phyloP scores from a whole-genome alignment of 1,140 invertebrate species.

The Temnothorax longispinosus region DNA sequence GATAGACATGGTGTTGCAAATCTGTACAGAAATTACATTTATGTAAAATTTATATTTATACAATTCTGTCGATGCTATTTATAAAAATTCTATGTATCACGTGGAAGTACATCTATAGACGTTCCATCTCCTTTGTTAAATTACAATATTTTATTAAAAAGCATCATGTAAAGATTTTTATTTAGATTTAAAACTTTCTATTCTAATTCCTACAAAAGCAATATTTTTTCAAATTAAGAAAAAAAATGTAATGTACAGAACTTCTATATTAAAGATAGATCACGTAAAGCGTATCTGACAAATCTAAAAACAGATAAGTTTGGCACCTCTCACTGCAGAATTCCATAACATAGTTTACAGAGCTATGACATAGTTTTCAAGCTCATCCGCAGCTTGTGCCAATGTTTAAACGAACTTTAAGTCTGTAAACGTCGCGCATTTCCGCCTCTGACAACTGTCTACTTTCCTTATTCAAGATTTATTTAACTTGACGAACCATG shows the following conservation, averaged over 20 bases:
- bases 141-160: neutral
- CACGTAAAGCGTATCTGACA: neutral
- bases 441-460: neutral
- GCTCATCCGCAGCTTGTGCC: slow-evolving; percentile 8
- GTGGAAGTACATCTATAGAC: neutral
- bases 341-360: neutral
- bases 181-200: slow-evolving; percentile 6
- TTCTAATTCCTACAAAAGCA: neutral
- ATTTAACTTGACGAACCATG: slow-evolving; percentile 26
- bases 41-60: too few species aligned
- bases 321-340: neutral
- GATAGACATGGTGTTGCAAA: too few species aligned
- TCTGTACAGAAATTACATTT: too few species aligned
- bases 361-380: neutral
- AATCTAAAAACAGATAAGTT: neutral
- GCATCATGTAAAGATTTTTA: neutral
- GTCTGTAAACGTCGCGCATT: slow-evolving; percentile 48
- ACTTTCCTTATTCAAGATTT: slow-evolving; percentile 32
- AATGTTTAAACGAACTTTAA: slow-evolving; percentile 66
- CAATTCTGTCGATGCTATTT: neutral
- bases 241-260: neutral
- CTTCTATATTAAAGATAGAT: neutral
- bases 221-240: neutral
- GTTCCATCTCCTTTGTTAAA: neutral
- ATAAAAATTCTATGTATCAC: neutral